A percentile compares a stretch with the other conserved stretches of the same genome.
phyloP scores from a whole-genome alignment of 2,797 vertebrate species.

The Sandelia bainsii region DNA sequence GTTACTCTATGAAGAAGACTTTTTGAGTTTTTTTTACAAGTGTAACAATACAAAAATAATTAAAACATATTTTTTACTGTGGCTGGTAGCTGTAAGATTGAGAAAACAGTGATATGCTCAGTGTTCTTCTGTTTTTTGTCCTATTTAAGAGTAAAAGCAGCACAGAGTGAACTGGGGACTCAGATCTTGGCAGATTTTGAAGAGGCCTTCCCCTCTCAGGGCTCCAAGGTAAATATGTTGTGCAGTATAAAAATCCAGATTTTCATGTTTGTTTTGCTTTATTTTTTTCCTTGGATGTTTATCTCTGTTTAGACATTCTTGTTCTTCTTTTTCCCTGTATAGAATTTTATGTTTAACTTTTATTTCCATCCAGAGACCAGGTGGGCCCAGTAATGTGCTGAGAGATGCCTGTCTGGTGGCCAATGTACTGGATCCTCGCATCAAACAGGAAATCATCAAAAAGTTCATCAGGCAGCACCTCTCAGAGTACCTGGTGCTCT shows the following conservation, averaged over 20 bases:
- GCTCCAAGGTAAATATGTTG: slow-evolving; percentile 89
- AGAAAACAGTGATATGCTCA: slow-evolving; percentile 4
- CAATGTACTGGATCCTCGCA: slow-evolving; percentile 95
- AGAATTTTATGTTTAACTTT: neutral
- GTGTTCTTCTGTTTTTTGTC: slow-evolving; percentile 21
- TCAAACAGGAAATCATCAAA: slow-evolving; percentile 99
- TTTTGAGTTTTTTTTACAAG: too few species aligned
- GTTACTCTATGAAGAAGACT: too few species aligned
- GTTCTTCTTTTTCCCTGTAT: neutral
- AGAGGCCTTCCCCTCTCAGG: slow-evolving; percentile 96
- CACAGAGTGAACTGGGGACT: slow-evolving; percentile 96
- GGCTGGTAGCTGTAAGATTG: neutral
- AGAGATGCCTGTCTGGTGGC: slow-evolving; percentile 96
- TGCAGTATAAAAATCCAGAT: neutral
- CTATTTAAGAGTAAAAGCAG: slow-evolving; percentile 91
- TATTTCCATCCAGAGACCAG: slow-evolving; percentile 85
- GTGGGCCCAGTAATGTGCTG: slow-evolving; percentile 95
- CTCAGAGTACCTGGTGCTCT: slow-evolving; percentile 96
- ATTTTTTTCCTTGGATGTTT: neutral
- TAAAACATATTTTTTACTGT: too few species aligned
- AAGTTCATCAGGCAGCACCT: slow-evolving; percentile 98
- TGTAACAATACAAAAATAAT: too few species aligned
- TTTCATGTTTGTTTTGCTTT: neutral
- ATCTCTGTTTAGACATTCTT: neutral
- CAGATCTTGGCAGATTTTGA: slow-evolving; percentile 99